Conservation (phyloP, 2,113 vertebrate species). For the Eleginops maclovinus region DNA sequence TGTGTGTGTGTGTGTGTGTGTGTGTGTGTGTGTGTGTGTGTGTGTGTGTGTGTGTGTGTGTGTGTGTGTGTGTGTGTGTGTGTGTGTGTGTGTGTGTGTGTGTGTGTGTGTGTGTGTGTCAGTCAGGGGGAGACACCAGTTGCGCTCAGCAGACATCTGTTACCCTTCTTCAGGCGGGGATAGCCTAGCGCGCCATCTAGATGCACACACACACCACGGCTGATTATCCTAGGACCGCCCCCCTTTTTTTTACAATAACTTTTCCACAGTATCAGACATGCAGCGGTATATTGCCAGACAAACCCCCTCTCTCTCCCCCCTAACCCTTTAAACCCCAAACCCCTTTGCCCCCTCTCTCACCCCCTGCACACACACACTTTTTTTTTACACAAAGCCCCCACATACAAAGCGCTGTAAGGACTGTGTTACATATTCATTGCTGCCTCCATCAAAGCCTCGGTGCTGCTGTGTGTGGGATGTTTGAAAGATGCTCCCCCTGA, state of each 20-base stretch:
- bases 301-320: neutral
- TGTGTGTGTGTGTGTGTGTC: slow-evolving; percentile 79
- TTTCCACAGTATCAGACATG: slow-evolving; percentile 23
- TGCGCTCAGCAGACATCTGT: slow-evolving; percentile 95
- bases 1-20: slow-evolving; percentile 85
- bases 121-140: slow-evolving; percentile 63
- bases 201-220: slow-evolving; percentile 44
- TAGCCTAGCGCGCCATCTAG: slow-evolving; percentile 83
- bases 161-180: slow-evolving; percentile 86
- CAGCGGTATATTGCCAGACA: slow-evolving; percentile 28
- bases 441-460: slow-evolving; percentile 73
- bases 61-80: slow-evolving; percentile 74
- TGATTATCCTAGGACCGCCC: slow-evolving; percentile 23
- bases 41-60: slow-evolving; percentile 79
- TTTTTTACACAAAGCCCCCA: slow-evolving; percentile 37
- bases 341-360: neutral
- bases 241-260: slow-evolving; percentile 37
- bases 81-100: slow-evolving; percentile 53
- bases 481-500: slow-evolving; percentile 74
- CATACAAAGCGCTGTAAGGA: slow-evolving; percentile 52
- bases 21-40: slow-evolving; percentile 84
- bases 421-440: slow-evolving; percentile 94
- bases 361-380: slow-evolving; percentile 23
- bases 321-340: neutral
- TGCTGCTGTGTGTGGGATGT: slow-evolving; percentile 36